Evolutionary conservation across 2,797 vertebrate genomes (phyloP).

Genomic region (Hybognathus amarus): DNA sequence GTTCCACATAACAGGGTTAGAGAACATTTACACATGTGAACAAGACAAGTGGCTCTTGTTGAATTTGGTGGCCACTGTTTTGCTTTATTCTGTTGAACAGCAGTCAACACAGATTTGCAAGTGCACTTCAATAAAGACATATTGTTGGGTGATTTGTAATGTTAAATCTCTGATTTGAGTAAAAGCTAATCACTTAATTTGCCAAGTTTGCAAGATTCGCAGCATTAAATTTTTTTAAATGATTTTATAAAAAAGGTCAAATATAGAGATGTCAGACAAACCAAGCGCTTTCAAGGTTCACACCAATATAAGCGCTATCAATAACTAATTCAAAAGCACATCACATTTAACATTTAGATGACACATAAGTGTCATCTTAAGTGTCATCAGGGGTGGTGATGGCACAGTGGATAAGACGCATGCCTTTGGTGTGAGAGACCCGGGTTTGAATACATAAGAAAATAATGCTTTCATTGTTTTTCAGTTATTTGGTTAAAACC

Average conservation of each 20-base stretch:
- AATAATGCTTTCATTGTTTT: background rate
- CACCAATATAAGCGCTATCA: background rate
- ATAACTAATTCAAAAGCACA: background rate
- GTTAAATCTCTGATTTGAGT: background rate
- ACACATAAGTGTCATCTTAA: no score
- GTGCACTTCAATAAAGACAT: background rate
- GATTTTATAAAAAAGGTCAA: background rate
- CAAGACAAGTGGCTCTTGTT: slow-evolving; percentile 15
- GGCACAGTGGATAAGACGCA: no score
- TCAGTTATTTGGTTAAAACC: background rate
- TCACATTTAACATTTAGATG: background rate
- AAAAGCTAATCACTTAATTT: background rate
- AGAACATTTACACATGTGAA: slow-evolving; percentile 29
- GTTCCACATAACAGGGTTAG: slow-evolving; percentile 16
- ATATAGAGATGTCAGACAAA: background rate
- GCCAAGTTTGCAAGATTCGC: no score
- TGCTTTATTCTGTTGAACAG: background rate
- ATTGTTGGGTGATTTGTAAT: background rate
- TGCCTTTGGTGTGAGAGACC: no score
- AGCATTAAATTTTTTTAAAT: no score
- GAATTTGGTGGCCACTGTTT: background rate
- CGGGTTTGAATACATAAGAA: no score
- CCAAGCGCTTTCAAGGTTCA: background rate
- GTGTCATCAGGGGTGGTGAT: no score
- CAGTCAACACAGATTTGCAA: background rate